Evolutionary conservation across 1,140 invertebrate species (phyloP).

Genomic region (Coenobita brevimanus): DNA sequence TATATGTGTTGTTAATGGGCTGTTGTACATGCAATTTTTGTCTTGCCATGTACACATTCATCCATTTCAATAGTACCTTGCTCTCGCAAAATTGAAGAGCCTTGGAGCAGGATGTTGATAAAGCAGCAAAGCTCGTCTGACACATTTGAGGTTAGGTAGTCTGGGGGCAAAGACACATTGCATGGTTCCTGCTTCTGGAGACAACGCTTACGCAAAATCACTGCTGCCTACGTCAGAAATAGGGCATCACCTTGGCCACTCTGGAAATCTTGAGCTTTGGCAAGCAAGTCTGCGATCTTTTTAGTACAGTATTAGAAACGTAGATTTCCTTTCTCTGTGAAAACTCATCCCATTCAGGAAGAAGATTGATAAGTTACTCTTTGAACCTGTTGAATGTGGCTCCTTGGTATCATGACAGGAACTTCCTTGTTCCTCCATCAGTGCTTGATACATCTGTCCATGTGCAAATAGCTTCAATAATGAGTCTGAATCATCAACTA

Average conservation of each 20-base stretch:
- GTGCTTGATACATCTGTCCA: neutral
- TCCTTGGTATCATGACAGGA: no score
- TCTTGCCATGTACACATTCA: neutral
- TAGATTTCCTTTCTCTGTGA: neutral
- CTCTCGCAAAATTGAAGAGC: neutral
- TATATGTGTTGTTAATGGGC: no score
- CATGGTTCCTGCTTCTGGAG: conserved; percentile 11
- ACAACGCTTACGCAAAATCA: no score
- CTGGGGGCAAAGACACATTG: neutral
- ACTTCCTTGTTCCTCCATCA: conserved; percentile 19
- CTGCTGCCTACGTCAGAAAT: no score
- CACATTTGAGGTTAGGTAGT: neutral
- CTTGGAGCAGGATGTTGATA: neutral
- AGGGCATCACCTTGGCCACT: neutral
- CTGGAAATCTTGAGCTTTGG: neutral
- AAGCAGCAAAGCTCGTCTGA: neutral
- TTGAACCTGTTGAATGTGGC: conserved; percentile 19
- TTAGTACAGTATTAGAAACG: neutral
- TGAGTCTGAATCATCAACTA: conserved; percentile 18
- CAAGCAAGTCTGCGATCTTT: neutral
- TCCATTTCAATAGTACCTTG: conserved; percentile 15
- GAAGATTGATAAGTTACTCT: neutral
- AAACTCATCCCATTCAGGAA: conserved; percentile 24
- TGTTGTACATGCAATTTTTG: neutral
- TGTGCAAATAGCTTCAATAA: neutral